These are phyloP conservation scores for Actias luna DNA, from an alignment of 2,888 invertebrate species.

Conservation along the genomic window DNA sequence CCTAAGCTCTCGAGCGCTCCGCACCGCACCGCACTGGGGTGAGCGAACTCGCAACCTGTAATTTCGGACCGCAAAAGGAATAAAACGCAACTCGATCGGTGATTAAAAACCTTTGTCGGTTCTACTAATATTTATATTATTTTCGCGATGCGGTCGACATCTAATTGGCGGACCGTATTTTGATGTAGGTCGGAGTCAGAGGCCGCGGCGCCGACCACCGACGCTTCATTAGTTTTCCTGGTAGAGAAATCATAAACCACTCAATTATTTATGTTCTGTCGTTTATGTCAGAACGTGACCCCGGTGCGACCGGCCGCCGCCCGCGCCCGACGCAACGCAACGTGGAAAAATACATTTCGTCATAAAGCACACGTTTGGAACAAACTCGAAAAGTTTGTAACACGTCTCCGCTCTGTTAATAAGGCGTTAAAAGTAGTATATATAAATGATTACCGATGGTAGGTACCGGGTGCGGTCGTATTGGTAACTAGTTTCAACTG, in stretches of 20 bases:
- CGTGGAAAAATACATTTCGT: constrained; percentile 58
- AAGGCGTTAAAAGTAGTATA: constrained; percentile 60
- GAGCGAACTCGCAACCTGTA: constrained; percentile 79
- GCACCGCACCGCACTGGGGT: constrained; percentile 62
- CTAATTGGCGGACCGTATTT: constrained; percentile 75
- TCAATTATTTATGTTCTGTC: constrained; percentile 62
- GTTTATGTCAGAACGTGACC: constrained; percentile 70
- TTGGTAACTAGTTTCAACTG: constrained; percentile 70
- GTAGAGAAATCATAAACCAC: constrained; percentile 73
- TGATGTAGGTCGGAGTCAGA: constrained; percentile 55
- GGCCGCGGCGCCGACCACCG: constrained; percentile 64
- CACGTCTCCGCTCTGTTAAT: constrained; percentile 37
- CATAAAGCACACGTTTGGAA: constrained; percentile 30
- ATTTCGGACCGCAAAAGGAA: constrained; percentile 81
- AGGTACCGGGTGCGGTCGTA: constrained; percentile 19
- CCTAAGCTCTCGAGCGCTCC: constrained; percentile 54
- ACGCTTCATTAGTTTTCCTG: constrained; percentile 77
- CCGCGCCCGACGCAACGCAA: constrained; percentile 17
- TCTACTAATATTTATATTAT: constrained; percentile 82
- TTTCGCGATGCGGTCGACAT: constrained; percentile 79
- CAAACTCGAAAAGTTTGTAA: constrained; percentile 16
- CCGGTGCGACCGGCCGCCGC: constrained; percentile 37
- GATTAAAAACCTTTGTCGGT: constrained; percentile 82
- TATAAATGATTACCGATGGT: constrained; percentile 68
- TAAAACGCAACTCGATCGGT: constrained; percentile 76